Percentiles rank a stretch among this genome's conserved stretches.
phyloP scores from a whole-genome alignment of 2,888 invertebrate species.

The Xanthorhoe spadicearia region DNA sequence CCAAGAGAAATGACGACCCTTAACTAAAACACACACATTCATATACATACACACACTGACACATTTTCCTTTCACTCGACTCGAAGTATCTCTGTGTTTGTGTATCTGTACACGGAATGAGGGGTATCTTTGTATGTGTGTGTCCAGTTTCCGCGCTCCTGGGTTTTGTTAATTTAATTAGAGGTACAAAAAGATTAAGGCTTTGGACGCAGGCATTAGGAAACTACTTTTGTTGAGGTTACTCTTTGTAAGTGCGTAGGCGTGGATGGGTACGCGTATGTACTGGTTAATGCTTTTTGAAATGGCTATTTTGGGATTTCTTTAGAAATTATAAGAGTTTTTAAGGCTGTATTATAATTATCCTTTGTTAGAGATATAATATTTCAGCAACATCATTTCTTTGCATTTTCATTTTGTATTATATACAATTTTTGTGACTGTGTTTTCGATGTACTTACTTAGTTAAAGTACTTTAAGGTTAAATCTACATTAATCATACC shows the following conservation, averaged over 20 bases:
- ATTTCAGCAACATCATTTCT: too few relatives aligned
- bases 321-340: background rate
- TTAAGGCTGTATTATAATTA: too few relatives aligned
- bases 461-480: too few relatives aligned
- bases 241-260: conserved; percentile 49
- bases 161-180: conserved; percentile 85
- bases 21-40: conserved; percentile 84
- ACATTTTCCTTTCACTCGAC: conserved; percentile 55
- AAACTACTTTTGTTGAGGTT: conserved; percentile 75
- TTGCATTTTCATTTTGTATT: too few relatives aligned
- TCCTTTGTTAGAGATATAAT: too few relatives aligned
- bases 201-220: conserved; percentile 76
- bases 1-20: conserved; percentile 86
- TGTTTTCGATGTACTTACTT: too few relatives aligned
- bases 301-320: background rate
- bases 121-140: conserved; percentile 60
- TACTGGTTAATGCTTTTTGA: background rate
- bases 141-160: conserved; percentile 83
- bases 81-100: conserved; percentile 48
- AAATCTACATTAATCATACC: too few relatives aligned
- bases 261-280: conserved; percentile 12
- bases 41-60: conserved; percentile 67
- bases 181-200: conserved; percentile 85
- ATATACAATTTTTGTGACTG: too few relatives aligned
- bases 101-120: conserved; percentile 53